These are phyloP conservation scores for Proterorhinus semilunaris DNA, from an alignment of 2,113 vertebrate genomes.

Conservation along the genomic window DNA sequence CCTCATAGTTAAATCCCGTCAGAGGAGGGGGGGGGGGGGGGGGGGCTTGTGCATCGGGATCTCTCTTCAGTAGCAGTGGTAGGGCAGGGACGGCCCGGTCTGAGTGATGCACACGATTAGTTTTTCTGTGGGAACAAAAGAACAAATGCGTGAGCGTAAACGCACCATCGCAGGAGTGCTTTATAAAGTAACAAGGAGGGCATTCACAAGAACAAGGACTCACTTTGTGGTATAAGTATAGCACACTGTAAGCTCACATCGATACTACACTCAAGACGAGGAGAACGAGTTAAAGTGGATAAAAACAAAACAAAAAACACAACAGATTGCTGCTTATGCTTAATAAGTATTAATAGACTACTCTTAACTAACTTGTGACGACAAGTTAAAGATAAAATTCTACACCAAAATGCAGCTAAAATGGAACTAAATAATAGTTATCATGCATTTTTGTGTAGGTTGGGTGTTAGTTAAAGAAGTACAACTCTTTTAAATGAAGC, in stretches of 20 bases:
- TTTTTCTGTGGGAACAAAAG: conserved; percentile 71
- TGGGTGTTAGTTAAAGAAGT: too few species aligned
- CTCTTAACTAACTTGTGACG: too few species aligned
- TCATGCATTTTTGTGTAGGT: too few species aligned
- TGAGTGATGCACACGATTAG: conserved; percentile 80
- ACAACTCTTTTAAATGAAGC: too few species aligned
- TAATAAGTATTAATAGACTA: too few species aligned
- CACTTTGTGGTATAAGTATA: conserved; percentile 36
- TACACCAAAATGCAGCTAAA: too few species aligned
- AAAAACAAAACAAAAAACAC: neutral
- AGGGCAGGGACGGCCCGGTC: conserved; percentile 71
- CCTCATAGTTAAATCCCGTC: conserved; percentile 52
- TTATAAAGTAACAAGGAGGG: neutral
- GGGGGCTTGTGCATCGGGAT: conserved; percentile 38
- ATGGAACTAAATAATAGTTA: too few species aligned
- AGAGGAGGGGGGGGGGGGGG: conserved; percentile 16
- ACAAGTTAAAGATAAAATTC: too few species aligned
- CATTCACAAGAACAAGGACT: conserved; percentile 26
- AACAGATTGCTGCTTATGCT: too few species aligned
- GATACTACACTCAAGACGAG: neutral
- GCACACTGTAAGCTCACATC: conserved; percentile 29
- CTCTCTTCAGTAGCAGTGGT: conserved; percentile 77
- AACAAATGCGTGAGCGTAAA: neutral
- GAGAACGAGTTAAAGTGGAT: neutral
- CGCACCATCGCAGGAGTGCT: neutral